phyloP scores from a whole-genome alignment of 1,140 invertebrate species.

The Leptinotarsa defecta region DNA sequence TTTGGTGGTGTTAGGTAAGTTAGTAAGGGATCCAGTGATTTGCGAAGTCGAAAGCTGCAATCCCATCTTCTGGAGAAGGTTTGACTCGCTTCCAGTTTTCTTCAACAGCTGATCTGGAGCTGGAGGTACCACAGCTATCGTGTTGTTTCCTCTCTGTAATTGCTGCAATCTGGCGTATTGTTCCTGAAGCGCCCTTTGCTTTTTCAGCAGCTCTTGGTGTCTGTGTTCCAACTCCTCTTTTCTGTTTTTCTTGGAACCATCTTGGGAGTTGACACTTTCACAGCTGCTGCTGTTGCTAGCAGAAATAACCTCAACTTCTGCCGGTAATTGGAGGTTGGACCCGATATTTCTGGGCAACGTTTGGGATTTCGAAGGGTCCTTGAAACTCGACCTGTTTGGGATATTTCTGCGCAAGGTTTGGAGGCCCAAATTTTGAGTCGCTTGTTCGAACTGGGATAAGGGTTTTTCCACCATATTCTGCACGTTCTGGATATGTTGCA shows the following conservation, averaged over 20 bases:
- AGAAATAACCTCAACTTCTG: slow-evolving; percentile 54
- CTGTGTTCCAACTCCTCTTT: slow-evolving; percentile 81
- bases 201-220: slow-evolving; percentile 83
- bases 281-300: slow-evolving; percentile 70
- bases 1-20: slow-evolving; percentile 58
- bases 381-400: slow-evolving; percentile 52
- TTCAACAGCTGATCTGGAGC: slow-evolving; percentile 71
- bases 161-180: slow-evolving; percentile 86
- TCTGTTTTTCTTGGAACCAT: slow-evolving; percentile 65
- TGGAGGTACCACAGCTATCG: slow-evolving; percentile 62
- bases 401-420: slow-evolving; percentile 52
- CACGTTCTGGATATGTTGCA: slow-evolving; percentile 55
- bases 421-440: slow-evolving; percentile 53
- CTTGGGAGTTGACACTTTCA: slow-evolving; percentile 79
- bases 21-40: slow-evolving; percentile 68
- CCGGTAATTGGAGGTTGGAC: slow-evolving; percentile 52
- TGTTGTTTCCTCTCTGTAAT: slow-evolving; percentile 75
- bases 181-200: slow-evolving; percentile 84
- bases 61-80: slow-evolving; percentile 83
- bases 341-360: slow-evolving; percentile 55
- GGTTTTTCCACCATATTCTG: slow-evolving; percentile 52
- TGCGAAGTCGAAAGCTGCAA: slow-evolving; percentile 66
- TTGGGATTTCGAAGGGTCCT: slow-evolving; percentile 52
- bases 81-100: slow-evolving; percentile 88
- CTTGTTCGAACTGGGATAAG: slow-evolving; percentile 53